Conservation (phyloP, 2,888 invertebrate genomes). For the Clostera curtula region DNA sequence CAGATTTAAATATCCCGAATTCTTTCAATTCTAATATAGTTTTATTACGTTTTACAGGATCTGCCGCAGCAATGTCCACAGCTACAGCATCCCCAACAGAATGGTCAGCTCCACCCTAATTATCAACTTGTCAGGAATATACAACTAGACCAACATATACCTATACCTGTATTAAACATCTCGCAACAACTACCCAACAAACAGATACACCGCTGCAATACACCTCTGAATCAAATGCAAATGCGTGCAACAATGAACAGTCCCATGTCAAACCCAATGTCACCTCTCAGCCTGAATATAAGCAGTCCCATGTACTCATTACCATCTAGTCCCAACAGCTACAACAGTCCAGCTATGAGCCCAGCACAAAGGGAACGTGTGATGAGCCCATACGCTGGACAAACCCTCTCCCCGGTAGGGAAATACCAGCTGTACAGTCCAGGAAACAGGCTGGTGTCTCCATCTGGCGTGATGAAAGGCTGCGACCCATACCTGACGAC, state of each 20-base stretch:
- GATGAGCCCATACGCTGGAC: conserved; percentile 57
- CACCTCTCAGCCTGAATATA: conserved; percentile 53
- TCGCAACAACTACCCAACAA: conserved; percentile 37
- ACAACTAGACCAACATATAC: conserved; percentile 30
- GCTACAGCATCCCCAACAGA: conserved; percentile 26
- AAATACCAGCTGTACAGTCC: conserved; percentile 51
- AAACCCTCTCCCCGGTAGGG: conserved; percentile 52
- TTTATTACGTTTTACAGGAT: conserved; percentile 44
- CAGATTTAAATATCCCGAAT: too few relatives aligned
- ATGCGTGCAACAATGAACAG: conserved; percentile 23
- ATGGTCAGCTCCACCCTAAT: conserved; percentile 27
- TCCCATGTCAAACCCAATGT: conserved; percentile 34
- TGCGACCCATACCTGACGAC: conserved; percentile 57
- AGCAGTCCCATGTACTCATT: conserved; percentile 54
- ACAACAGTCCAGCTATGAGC: conserved; percentile 55
- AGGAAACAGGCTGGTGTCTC: conserved; percentile 40
- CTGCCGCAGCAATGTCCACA: conserved; percentile 32
- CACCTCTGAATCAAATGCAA: conserved; percentile 23
- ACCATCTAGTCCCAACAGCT: conserved; percentile 51
- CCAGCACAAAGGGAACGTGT: conserved; percentile 49
- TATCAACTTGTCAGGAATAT: conserved; percentile 38
- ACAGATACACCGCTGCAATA: conserved; percentile 32
- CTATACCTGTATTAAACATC: conserved; percentile 49
- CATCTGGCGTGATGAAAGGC: conserved; percentile 41
- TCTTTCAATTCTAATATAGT: conserved; percentile 19